Conservation (phyloP, 2,113 vertebrate genomes). For the Cyanistes caeruleus region DNA sequence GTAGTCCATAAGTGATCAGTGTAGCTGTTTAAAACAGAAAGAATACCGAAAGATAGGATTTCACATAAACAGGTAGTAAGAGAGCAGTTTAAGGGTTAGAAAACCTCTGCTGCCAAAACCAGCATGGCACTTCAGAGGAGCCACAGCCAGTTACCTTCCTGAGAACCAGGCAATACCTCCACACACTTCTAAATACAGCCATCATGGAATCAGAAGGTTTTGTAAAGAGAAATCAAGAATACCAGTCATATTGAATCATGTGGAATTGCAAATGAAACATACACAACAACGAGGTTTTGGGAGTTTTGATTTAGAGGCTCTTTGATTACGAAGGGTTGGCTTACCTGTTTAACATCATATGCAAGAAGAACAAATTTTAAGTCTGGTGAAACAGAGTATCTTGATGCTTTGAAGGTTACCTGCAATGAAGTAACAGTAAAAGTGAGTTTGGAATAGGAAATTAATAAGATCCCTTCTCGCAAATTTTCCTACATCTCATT, state of each 20-base stretch:
- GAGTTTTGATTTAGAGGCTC: background rate
- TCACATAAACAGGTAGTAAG: background rate
- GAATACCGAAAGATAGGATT: background rate
- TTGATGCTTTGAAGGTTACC: slow-evolving; percentile 94
- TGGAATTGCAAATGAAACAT: background rate
- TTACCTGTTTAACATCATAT: slow-evolving; percentile 95
- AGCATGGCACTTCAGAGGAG: background rate
- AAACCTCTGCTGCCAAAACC: background rate
- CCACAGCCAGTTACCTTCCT: background rate
- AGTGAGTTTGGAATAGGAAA: background rate
- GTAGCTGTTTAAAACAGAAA: background rate
- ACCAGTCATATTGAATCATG: background rate
- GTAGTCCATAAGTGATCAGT: background rate
- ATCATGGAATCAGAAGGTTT: background rate
- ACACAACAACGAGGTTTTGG: background rate
- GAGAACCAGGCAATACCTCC: background rate
- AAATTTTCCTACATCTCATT: background rate
- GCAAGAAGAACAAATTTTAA: slow-evolving; percentile 94
- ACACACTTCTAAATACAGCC: background rate
- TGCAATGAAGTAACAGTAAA: slow-evolving; percentile 48
- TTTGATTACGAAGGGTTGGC: background rate
- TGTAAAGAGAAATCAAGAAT: background rate
- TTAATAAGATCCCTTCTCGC: background rate
- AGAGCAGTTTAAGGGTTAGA: background rate
- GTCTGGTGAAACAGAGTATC: slow-evolving; percentile 92